Percentiles rank a stretch among this genome's conserved stretches.
phyloP scores from a whole-genome alignment of 2,797 vertebrate species.

The Fundulus diaphanus region DNA sequence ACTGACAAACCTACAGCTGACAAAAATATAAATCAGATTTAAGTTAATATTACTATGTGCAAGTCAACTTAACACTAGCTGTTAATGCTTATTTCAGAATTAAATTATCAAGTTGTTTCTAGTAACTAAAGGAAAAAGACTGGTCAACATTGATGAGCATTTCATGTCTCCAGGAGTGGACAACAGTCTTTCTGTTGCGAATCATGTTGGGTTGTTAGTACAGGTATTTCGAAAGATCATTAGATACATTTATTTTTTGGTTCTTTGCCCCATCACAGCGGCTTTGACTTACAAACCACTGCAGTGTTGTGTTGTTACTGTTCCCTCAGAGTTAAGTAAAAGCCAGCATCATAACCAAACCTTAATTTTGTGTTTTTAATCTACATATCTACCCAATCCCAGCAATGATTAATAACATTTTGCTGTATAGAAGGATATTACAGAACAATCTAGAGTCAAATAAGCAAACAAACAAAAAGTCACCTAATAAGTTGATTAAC shows the following conservation, averaged over 20 bases:
- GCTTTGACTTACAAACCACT: not conserved
- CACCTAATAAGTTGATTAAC: not conserved
- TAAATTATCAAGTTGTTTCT: not conserved
- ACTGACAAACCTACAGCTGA: not conserved
- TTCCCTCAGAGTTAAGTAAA: not conserved
- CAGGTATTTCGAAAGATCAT: not conserved
- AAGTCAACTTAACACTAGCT: not conserved
- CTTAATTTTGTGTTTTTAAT: not conserved
- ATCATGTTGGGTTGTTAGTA: not conserved
- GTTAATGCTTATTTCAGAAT: not conserved
- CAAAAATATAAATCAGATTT: not conserved
- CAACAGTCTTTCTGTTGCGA: not conserved
- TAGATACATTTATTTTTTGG: no score
- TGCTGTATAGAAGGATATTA: no score
- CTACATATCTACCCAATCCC: not conserved
- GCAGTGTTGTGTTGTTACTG: not conserved
- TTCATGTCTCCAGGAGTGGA: slow-evolving; percentile 4
- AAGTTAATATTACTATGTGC: not conserved
- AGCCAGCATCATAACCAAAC: not conserved
- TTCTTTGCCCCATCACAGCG: not conserved
- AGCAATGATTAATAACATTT: not conserved
- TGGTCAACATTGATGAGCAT: not conserved
- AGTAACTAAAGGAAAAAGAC: not conserved
- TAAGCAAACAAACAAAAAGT: not conserved
- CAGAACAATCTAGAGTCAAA: no score